Base-by-base conservation (phyloP, 1,140 invertebrate species). In the Pseudomyrmex gracilis region DNA sequence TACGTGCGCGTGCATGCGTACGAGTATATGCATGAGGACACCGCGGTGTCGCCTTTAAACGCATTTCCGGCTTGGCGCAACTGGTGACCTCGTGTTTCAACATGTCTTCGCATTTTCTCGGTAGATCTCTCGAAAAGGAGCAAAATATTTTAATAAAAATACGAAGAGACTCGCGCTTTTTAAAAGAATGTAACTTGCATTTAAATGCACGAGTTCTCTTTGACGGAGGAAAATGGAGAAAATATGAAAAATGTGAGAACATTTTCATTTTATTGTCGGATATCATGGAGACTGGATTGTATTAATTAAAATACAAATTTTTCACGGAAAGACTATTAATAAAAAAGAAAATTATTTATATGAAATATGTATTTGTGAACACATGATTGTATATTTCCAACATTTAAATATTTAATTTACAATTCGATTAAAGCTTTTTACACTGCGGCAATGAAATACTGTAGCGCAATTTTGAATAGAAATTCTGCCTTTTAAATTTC, bases 31-130 rank as follows among this genome's bases (percentile, higher is more conserved):
- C 24, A 64, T 45, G 61, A 77, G 24, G 47, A 55, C 63, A 43
- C n/a, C n/a, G 10, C 5, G n/a, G n/a, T 45, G 63, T 17, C 61
- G 61, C 12, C 47, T 77, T 55, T 47, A 66, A 76, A 55, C 24
- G 47, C 61, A 66, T 76, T 76, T 66, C 61, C 73, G 24, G 17
- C 17, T 55, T 66, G 60, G 47, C 61, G 73, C 73, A 77, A 77
- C 61, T 67, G 61, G 73, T 77, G 61, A 76, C 73, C 24, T 66
- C 73, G 60, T 45, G 73, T 15, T 53, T 66, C 22, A 58, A 34
- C 34, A 60, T 13, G 55, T 22, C 34, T 34, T 34, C 24, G 9
- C 51, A 61, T 9, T 12, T 43, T 47, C 67, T n/a, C 24, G 24
- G n/a, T 53, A 51, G 10, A 34, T 34, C 24, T 34, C 71, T 74